phyloP scores from a whole-genome alignment of 2,797 vertebrate genomes.

The Paramormyrops hopkinsi region DNA sequence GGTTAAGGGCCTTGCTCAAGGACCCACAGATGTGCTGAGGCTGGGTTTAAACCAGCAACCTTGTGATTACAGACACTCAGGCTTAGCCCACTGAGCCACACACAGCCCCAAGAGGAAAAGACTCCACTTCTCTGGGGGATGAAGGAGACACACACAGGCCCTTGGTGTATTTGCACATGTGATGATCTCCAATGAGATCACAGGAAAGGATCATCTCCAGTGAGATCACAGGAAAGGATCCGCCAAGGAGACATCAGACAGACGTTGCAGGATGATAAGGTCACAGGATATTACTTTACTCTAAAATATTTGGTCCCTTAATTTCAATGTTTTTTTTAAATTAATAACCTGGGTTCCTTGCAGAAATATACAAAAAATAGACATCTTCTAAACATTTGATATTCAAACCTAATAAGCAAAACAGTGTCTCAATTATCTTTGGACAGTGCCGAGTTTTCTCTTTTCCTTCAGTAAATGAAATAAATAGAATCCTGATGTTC shows the following conservation, averaged over 20 bases:
- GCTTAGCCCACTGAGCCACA: not conserved
- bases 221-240: not conserved
- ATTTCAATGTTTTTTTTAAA: constrained; percentile 20
- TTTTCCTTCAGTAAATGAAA: not conserved
- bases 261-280: not conserved
- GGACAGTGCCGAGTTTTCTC: not conserved
- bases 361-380: constrained; percentile 27
- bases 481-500: constrained; percentile 31
- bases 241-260: not conserved
- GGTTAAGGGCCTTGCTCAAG: not conserved
- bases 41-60: not conserved
- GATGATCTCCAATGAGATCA: not conserved
- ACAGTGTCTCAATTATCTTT: constrained; percentile 29
- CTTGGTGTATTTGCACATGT: not conserved
- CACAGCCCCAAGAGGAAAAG: not conserved
- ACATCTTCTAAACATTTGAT: constrained; percentile 26
- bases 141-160: not conserved
- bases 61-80: not conserved
- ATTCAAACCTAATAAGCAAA: constrained; percentile 40
- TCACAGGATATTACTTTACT: constrained; percentile 30
- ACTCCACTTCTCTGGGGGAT: not conserved
- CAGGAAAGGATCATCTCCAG: not conserved
- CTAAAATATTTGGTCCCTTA: constrained; percentile 56
- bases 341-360: constrained; percentile 31
- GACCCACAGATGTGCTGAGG: not conserved